Conservation (phyloP, 2,113 vertebrate species). For the Cyphomyrus plagiostoma region DNA sequence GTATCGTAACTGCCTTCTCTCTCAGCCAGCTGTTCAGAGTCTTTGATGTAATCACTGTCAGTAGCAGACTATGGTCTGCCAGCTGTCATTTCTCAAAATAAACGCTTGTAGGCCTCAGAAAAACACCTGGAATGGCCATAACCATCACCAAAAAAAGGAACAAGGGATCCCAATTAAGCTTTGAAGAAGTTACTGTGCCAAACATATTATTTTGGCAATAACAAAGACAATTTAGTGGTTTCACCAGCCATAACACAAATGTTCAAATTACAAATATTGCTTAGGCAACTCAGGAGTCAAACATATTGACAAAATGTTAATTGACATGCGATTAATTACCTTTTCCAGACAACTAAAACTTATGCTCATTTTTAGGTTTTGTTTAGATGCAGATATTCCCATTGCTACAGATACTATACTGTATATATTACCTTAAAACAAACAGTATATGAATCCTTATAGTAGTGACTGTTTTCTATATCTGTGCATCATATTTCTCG, state of each 20-base stretch:
- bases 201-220: background rate
- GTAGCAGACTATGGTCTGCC: background rate
- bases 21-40: background rate
- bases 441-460: background rate
- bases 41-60: background rate
- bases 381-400: background rate
- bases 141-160: background rate
- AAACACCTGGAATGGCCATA: slow-evolving; percentile 2
- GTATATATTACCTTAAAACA: background rate
- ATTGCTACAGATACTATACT: background rate
- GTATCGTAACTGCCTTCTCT: background rate
- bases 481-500: background rate
- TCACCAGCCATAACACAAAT: background rate
- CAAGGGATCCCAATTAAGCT: background rate
- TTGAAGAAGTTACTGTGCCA: background rate
- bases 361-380: background rate
- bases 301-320: background rate
- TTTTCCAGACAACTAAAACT: background rate
- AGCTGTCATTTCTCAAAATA: background rate
- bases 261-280: background rate
- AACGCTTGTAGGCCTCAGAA: background rate
- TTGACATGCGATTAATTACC: background rate
- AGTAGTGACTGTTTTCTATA: background rate
- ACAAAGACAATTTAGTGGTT: background rate
- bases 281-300: background rate